Evolutionary conservation across 2,888 invertebrate genomes (phyloP), one percentile per base, ranked within the genome.

Genomic region (Drosophila rellima): DNA sequence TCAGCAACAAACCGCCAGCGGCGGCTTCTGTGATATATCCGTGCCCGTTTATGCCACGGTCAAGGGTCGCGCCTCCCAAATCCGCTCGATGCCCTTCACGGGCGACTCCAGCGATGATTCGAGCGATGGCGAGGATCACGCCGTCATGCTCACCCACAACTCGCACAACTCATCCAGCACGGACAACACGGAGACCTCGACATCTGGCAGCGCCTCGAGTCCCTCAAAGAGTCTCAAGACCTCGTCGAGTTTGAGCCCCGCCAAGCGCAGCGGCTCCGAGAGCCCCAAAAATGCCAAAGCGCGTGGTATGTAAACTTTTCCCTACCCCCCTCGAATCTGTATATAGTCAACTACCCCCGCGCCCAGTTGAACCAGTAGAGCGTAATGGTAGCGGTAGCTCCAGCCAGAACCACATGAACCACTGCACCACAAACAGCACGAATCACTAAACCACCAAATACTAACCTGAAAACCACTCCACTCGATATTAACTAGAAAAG

Each of bases 21-120:
- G 96, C 86, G 97, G 97, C 86, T 97, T 97, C 93, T 96, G 97
- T 93, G 96, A 97, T 93, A 96, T 97, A 90, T 96, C 96, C 67
- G 97, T 98, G 82, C 98, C 98, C 59, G 98, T 98, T 26, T 98
- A 98, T 93, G 98, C 98, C 55, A 98, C 98, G 51, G 97, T 98
- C 40, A 98, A 98, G 94, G 98, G 97, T 95, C 95, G 98, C 88
- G 98, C 98, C 77, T 98, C 98, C 92, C 98, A 98, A 93, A 98
- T 98, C 84, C 94, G 98, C 82, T 98, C 98, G 45, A 97, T 98
- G 95, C 98, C 98, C 8, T 98, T 98, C 91, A 97, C 97, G 15
- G 98, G 98, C 2, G 98, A 98, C 86, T 98, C 98, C 4, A 97
- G 97, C 0, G 98, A 98, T 91, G 98, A 98, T 91, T 98, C 98